These are phyloP conservation scores for Thomomys bottae DNA, from an alignment of 2,113 vertebrate species.

Conservation along the genomic window DNA sequence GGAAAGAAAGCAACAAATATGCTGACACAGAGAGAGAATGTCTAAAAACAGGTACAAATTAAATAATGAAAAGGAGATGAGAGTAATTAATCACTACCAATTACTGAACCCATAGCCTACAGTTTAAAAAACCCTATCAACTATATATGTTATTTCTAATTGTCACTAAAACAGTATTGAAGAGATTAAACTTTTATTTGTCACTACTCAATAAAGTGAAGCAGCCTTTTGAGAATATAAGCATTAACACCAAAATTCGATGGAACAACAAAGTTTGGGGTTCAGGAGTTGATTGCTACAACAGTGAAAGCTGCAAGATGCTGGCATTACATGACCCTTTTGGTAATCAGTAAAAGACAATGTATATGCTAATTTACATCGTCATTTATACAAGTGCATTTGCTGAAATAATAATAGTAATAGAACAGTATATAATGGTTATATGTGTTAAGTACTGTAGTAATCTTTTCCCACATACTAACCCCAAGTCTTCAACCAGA, in stretches of 20 bases:
- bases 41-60: background rate
- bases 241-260: background rate
- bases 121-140: background rate
- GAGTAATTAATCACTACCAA: background rate
- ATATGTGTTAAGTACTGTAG: background rate
- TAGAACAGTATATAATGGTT: background rate
- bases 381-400: background rate
- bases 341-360: background rate
- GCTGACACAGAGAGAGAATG: background rate
- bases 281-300: background rate
- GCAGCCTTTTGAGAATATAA: background rate
- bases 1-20: background rate
- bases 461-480: background rate
- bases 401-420: conserved; percentile 9
- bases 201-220: background rate
- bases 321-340: background rate
- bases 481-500: background rate
- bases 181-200: background rate
- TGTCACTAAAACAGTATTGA: background rate
- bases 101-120: background rate
- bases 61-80: background rate
- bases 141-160: background rate
- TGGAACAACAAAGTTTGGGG: background rate
- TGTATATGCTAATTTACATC: background rate
- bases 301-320: background rate